Percentiles rank a stretch among this genome's conserved stretches.
Evolutionary conservation across 2,797 vertebrate species (phyloP).

Genomic region (Periparus ater): DNA sequence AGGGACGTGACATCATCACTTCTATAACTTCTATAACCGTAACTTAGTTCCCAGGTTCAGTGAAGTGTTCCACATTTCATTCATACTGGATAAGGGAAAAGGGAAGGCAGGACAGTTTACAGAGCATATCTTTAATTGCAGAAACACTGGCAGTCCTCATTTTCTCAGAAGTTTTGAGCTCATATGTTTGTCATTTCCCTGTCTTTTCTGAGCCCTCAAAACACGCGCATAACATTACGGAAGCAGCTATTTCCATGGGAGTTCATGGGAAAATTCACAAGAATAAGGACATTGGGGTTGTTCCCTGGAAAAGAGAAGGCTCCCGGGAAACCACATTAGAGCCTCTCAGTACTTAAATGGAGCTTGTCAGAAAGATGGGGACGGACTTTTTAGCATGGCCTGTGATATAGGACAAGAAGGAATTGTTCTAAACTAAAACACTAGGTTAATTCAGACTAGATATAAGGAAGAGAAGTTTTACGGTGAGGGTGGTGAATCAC

Average conservation of each 20-base stretch:
- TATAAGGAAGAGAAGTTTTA: background rate
- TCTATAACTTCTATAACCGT: background rate
- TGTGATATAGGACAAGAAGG: accelerated
- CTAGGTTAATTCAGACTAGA: background rate
- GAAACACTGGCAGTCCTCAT: background rate
- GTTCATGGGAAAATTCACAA: background rate
- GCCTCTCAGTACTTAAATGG: background rate
- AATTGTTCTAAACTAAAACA: background rate
- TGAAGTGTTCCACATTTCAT: background rate
- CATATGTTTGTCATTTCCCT: conserved; percentile 33
- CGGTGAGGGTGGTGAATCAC: background rate
- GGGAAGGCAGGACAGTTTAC: background rate
- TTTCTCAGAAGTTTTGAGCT: conserved; percentile 4
- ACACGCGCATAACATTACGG: background rate
- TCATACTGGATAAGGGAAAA: background rate
- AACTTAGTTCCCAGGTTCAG: background rate
- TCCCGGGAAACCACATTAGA: background rate
- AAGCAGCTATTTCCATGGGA: background rate
- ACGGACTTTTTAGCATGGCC: background rate
- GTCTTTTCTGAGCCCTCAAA: conserved; percentile 9
- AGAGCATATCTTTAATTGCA: background rate
- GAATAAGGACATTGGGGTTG: background rate
- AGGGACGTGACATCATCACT: background rate
- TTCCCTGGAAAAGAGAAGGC: background rate
- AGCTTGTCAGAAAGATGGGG: background rate